Percentiles rank a stretch among this genome's conserved stretches.
Conservation (phyloP, 92 coral and sea anemone genomes). For the Nematostella vectensis region DNA sequence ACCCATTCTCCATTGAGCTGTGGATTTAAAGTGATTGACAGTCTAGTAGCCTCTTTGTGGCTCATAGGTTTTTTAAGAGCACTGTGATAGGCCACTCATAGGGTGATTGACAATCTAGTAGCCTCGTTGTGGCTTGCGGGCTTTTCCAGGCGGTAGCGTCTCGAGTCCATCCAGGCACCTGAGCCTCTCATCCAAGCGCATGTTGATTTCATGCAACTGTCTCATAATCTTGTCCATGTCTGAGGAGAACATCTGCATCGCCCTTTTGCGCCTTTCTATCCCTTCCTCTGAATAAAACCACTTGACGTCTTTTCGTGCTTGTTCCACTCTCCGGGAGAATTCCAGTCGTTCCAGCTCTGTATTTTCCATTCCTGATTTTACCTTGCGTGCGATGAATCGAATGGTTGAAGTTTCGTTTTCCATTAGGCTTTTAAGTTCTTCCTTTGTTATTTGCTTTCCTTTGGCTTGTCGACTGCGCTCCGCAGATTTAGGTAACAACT, state of each 20-base stretch:
- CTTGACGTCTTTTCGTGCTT: neutral
- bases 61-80: neutral
- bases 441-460: neutral
- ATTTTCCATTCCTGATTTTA: neutral
- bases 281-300: constrained; percentile 2
- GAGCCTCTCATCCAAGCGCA: constrained; percentile 31
- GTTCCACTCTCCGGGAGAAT: constrained; percentile 1
- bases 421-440: neutral
- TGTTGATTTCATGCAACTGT: constrained; percentile 27
- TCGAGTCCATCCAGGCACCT: constrained; percentile 14
- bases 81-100: no score
- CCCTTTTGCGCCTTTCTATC: constrained; percentile 10
- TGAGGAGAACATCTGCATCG: constrained; percentile 11
- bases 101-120: no score
- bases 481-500: neutral
- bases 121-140: neutral
- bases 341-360: constrained; percentile 14
- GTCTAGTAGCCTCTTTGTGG: neutral
- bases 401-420: neutral
- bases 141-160: neutral
- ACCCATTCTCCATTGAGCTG: no score
- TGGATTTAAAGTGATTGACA: no score
- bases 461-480: neutral
- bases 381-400: constrained; percentile 8
- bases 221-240: constrained; percentile 38